These are phyloP conservation scores for Trichechus manatus DNA, from an alignment of 2,113 vertebrate species.

Conservation along the genomic window DNA sequence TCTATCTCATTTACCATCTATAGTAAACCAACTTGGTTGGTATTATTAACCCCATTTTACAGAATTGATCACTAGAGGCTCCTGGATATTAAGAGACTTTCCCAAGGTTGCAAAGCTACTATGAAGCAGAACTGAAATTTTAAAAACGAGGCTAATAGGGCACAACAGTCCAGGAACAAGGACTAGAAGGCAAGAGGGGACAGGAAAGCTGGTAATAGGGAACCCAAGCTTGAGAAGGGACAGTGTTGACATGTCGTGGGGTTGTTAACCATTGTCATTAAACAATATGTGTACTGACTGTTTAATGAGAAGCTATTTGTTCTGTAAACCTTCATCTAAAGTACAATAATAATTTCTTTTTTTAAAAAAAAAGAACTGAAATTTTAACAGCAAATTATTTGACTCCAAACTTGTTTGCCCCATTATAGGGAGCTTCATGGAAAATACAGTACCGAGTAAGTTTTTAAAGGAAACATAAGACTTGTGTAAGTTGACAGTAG, in stretches of 20 bases:
- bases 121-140: constrained; percentile 25
- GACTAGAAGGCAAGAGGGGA: too few relatives aligned
- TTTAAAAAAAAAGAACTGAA: neutral
- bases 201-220: too few relatives aligned
- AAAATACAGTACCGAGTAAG: neutral
- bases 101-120: neutral
- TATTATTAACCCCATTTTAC: neutral
- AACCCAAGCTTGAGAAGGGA: too few relatives aligned
- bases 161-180: too few relatives aligned
- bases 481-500: neutral
- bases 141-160: neutral
- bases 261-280: too few relatives aligned
- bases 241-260: too few relatives aligned
- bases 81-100: neutral
- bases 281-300: too few relatives aligned
- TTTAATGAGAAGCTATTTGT: too few relatives aligned
- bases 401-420: neutral
- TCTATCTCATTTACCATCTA: neutral
- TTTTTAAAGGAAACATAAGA: neutral
- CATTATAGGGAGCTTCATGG: neutral
- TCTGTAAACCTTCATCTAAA: too few relatives aligned
- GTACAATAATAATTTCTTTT: too few relatives aligned
- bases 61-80: neutral
- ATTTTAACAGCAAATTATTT: constrained; percentile 50
- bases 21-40: neutral